Base-by-base conservation (phyloP, 2,888 invertebrate genomes). In the Alentia gelatinosa region DNA sequence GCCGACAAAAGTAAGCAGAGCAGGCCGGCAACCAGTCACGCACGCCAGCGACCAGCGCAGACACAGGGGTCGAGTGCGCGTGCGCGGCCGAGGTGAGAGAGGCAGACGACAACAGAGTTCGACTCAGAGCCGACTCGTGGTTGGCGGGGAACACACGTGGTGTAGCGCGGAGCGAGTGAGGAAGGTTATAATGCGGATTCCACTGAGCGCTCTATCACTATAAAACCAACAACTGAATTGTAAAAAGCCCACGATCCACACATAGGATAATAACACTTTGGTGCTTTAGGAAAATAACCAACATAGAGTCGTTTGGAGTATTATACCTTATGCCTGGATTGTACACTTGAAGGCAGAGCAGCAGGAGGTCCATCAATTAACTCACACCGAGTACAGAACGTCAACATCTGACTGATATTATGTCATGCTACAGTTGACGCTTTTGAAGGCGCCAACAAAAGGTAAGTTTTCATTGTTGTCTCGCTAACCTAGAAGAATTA, bases 61-160 rank as follows among this genome's bases (percentile, higher is more conserved):
- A 56, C 56, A n/a, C 56, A n/a, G 56, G 56, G 56, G 56, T 56
- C 56, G 56, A 56, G 56, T 56, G 56, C 56, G 56, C 56, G 56
- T 56, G 56, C 56, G 56, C 56, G 56, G 19, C 56, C 56, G 56
- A 1, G 23, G 47, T 56, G 56, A 56, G 19, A 56, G 19, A 19
- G n/a, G 56, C 56, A 56, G 56, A 56, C 56, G 56, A 56, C 56
- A 56, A 56, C 3, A 19, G 56, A 56, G 56, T 3, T 56, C 23
- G 19, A 56, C 56, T 56, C 56, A 56, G 56, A 56, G 56, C n/a
- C 9, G 56, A 19, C 56, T 19, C 56, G 56, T 1, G 56, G 19
- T 56, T 19, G 56, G 56, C 56, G 19, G 56, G 56, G 56, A 19
- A n/a, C 19, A n/a, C 56, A 56, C 56, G 56, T 56, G 56, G 56